phyloP scores from a whole-genome alignment of 2,888 invertebrate species.

The Nycteola revayana region DNA sequence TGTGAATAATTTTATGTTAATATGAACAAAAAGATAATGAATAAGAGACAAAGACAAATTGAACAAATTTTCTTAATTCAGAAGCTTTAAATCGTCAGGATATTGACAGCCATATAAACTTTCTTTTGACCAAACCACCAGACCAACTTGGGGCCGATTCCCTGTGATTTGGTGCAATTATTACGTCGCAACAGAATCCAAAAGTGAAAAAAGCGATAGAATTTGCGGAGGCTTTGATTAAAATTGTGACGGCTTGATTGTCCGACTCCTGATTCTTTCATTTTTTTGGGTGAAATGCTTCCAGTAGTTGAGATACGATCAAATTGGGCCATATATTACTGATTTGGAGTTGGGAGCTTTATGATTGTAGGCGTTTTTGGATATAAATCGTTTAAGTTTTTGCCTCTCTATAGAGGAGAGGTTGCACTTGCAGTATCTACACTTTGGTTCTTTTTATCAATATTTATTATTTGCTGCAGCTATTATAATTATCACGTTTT shows the following conservation, averaged over 20 bases:
- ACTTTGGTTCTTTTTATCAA: no score
- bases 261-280: conserved; percentile 37
- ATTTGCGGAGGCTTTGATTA: conserved; percentile 71
- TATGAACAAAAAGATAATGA: no score
- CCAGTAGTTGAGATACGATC: conserved; percentile 38
- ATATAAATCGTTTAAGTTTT: no score
- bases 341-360: conserved; percentile 27
- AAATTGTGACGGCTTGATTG: conserved; percentile 78
- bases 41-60: no score
- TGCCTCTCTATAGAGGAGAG: no score
- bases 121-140: conserved; percentile 42
- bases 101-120: conserved; percentile 20
- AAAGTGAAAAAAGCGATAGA: conserved; percentile 70
- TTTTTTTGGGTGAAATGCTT: conserved; percentile 40
- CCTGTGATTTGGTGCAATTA: conserved; percentile 77
- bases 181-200: conserved; percentile 65
- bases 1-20: no score
- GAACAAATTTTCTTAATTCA: no score
- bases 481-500: no score
- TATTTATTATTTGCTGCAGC: no score
- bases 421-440: not conserved
- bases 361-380: conserved; percentile 11
- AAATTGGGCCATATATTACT: conserved; percentile 36
- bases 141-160: conserved; percentile 39
- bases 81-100: not conserved